Conservation (phyloP, 30 jellyfish, hydroid and myxozoan species). For the Thelohanellus kitauei region DNA sequence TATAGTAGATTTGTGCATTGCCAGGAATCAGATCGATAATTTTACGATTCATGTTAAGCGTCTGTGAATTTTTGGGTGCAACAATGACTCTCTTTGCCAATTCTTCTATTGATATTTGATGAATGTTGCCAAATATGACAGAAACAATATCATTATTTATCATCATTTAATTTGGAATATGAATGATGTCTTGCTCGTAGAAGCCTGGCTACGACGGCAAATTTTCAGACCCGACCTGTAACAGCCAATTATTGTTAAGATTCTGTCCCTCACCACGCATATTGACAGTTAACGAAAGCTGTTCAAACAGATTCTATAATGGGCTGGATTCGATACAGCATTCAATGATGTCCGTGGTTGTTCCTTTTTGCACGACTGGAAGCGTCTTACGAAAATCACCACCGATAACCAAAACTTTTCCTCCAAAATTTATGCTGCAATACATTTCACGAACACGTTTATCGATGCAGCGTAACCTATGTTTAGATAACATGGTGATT, state of each 20-base stretch:
- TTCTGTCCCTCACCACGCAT: slow-evolving; percentile 10
- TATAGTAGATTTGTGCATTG: not conserved
- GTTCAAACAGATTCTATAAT: slow-evolving; percentile 12
- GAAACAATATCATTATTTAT: no score
- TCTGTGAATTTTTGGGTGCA: slow-evolving; percentile 6
- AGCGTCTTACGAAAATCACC: slow-evolving; percentile 20
- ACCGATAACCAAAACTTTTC: slow-evolving; percentile 13
- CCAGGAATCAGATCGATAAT: slow-evolving; percentile 5
- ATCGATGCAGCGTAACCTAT: slow-evolving; percentile 15
- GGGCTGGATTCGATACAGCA: slow-evolving; percentile 9
- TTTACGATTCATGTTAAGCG: slow-evolving; percentile 1
- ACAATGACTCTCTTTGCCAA: no score
- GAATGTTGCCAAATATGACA: no score
- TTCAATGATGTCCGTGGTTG: slow-evolving; percentile 9
- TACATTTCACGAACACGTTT: slow-evolving; percentile 4
- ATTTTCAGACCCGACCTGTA: slow-evolving; percentile 5
- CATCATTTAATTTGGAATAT: no score
- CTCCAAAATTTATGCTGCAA: slow-evolving; percentile 6
- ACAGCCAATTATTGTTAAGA: slow-evolving; percentile 9
- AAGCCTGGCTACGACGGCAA: no score
- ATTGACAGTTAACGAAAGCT: slow-evolving; percentile 2
- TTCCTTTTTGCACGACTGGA: slow-evolving; percentile 24
- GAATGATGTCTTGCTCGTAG: no score
- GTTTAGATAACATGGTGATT: slow-evolving; percentile 11
- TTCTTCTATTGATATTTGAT: no score